Percentiles rank a stretch among this genome's conserved stretches.
These are phyloP conservation scores for Rhinopomastus cyanomelas DNA, from an alignment of 2,113 vertebrate species.

Conservation along the genomic window DNA sequence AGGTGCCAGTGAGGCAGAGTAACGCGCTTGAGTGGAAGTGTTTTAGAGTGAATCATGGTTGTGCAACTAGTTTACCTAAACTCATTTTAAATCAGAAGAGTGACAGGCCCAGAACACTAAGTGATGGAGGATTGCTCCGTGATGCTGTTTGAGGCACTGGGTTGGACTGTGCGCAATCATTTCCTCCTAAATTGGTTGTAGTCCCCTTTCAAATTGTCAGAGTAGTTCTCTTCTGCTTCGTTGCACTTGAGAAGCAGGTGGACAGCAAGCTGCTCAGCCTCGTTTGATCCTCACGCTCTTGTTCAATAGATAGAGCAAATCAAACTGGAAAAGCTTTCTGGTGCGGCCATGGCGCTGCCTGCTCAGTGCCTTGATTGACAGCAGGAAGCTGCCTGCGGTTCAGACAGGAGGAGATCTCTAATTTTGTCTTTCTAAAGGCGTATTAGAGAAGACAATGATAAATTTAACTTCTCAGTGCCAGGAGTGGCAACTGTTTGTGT, in stretches of 20 bases:
- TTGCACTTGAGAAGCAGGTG: slow-evolving; percentile 68
- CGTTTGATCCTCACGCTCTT: slow-evolving; percentile 21
- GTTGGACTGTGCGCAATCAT: slow-evolving; percentile 49
- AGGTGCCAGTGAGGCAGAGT: background rate
- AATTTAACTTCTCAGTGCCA: slow-evolving; percentile 3
- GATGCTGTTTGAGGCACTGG: background rate
- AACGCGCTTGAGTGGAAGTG: slow-evolving; percentile 3
- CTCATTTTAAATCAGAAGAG: slow-evolving; percentile 36
- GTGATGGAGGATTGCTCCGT: slow-evolving; percentile 40
- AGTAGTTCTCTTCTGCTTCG: slow-evolving; percentile 64
- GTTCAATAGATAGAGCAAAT: slow-evolving; percentile 54
- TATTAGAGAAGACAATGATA: slow-evolving; percentile 2
- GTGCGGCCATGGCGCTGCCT: background rate
- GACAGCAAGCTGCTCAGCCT: slow-evolving; percentile 49
- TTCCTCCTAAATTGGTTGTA: slow-evolving; percentile 64
- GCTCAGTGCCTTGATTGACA: background rate
- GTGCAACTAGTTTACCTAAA: slow-evolving; percentile 49
- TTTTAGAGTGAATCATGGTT: slow-evolving; percentile 16
- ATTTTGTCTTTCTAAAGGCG: background rate
- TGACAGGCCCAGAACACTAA: slow-evolving; percentile 50
- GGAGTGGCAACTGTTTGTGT: background rate
- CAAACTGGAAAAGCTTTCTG: slow-evolving; percentile 46
- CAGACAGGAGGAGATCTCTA: background rate
- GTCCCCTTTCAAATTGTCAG: slow-evolving; percentile 71
- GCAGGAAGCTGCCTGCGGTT: background rate